Percentiles rank a stretch among this genome's conserved stretches.
phyloP scores from a whole-genome alignment of 64 coral and sea anemone species.

The Montipora capricornis region DNA sequence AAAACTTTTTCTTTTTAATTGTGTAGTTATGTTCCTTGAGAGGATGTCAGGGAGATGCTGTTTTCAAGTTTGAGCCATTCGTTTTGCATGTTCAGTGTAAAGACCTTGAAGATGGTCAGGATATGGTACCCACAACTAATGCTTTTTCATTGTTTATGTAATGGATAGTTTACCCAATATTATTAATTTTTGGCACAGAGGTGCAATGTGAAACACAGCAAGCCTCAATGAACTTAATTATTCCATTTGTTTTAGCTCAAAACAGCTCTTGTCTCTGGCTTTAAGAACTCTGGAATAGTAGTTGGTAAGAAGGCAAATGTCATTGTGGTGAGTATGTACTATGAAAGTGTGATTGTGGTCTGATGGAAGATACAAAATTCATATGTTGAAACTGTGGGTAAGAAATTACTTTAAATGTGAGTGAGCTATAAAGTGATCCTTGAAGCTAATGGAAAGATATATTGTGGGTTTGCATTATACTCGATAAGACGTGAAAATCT shows the following conservation, averaged over 20 bases:
- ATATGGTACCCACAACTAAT: slow-evolving; percentile 48
- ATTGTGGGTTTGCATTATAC: too few relatives aligned
- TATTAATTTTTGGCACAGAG: too few relatives aligned
- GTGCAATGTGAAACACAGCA: too few relatives aligned
- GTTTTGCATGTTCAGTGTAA: slow-evolving; percentile 90
- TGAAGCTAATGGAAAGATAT: too few relatives aligned
- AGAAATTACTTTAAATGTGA: too few relatives aligned
- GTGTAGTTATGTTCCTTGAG: slow-evolving; percentile 71
- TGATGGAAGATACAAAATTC: too few relatives aligned
- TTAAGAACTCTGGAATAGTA: slow-evolving; percentile 93
- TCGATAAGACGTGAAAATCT: too few relatives aligned
- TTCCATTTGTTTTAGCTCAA: slow-evolving; percentile 65
- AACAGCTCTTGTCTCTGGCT: slow-evolving; percentile 76
- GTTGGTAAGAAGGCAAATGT: slow-evolving; percentile 78
- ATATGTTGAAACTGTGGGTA: too few relatives aligned
- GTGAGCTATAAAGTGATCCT: too few relatives aligned
- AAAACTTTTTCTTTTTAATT: neutral
- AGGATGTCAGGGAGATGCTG: slow-evolving; percentile 69
- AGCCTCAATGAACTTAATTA: neutral
- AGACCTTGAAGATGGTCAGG: slow-evolving; percentile 73
- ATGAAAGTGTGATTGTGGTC: too few relatives aligned
- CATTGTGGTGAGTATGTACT: slow-evolving; percentile 62
- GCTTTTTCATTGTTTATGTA: too few relatives aligned
- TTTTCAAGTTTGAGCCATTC: slow-evolving; percentile 95
- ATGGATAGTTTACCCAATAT: too few relatives aligned